These are phyloP conservation scores for Enteromius anoplus DNA, from an alignment of 2,797 vertebrate genomes.

Conservation along the genomic window DNA sequence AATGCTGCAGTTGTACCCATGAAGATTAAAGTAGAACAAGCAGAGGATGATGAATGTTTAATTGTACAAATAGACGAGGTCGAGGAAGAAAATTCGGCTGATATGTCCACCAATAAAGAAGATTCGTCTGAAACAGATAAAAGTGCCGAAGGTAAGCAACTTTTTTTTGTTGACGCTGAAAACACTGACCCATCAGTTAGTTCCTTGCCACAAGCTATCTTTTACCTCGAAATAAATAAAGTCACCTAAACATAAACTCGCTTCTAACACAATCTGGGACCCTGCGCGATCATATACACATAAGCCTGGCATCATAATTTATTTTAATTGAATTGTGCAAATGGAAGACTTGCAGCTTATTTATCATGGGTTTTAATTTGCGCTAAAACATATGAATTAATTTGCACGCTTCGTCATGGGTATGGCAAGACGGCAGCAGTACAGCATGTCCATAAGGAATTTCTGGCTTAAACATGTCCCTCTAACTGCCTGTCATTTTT, in stretches of 20 bases:
- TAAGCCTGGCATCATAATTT: not conserved
- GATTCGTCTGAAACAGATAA: slow-evolving; percentile 36
- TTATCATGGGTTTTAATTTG: not conserved
- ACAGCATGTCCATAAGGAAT: not conserved
- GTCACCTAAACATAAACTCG: not conserved
- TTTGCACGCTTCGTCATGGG: not conserved
- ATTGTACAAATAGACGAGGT: slow-evolving; percentile 44
- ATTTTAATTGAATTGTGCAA: not conserved
- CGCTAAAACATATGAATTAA: not conserved
- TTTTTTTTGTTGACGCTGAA: slow-evolving; percentile 2
- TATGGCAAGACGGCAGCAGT: not conserved
- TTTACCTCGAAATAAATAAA: not conserved
- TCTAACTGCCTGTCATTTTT: not conserved
- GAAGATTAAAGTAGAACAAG: slow-evolving; percentile 58
- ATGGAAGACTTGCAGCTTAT: not conserved
- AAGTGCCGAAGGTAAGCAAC: slow-evolving; percentile 55
- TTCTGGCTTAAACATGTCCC: not conserved
- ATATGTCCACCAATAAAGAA: slow-evolving; percentile 20
- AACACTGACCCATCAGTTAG: slow-evolving; percentile 4
- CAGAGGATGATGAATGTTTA: slow-evolving; percentile 57
- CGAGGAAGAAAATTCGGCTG: slow-evolving; percentile 38
- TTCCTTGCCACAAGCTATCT: not conserved
- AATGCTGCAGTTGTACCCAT: slow-evolving; percentile 37
- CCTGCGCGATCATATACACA: not conserved
- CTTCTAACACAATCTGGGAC: not conserved